Evolutionary conservation across 2,113 vertebrate genomes (phyloP).

Genomic region (Tupaia tana): DNA sequence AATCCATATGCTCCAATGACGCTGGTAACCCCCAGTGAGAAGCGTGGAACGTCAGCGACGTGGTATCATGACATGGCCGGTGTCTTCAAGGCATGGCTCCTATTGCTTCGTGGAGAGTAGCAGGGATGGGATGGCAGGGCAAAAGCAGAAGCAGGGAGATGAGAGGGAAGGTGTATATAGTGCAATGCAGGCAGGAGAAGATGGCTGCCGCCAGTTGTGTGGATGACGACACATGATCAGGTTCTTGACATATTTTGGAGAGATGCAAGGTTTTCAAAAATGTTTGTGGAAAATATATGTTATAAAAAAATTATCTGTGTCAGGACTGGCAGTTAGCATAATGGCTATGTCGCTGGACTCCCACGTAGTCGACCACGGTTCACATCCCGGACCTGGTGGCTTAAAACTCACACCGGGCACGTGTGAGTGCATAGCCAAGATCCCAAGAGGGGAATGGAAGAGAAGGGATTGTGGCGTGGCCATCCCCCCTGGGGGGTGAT

Average conservation of each 20-base stretch:
- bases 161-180: background rate
- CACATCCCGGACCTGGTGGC: no score
- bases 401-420: no score
- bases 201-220: background rate
- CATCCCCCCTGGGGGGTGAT: no score
- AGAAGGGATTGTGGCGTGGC: no score
- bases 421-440: no score
- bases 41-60: background rate
- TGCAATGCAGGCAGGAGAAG: background rate
- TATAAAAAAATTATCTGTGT: no score
- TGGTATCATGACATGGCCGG: background rate
- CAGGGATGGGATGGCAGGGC: rapidly evolving
- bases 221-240: rapidly evolving
- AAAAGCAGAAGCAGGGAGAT: background rate
- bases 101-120: background rate
- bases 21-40: background rate
- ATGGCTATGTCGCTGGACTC: no score
- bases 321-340: no score
- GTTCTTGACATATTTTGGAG: background rate
- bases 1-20: rapidly evolving
- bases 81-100: background rate
- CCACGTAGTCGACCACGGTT: no score
- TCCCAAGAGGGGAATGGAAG: no score
- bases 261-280: no score
- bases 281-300: no score